A percentile compares a stretch with the other conserved stretches of the same genome.
Conservation (phyloP, 2,113 vertebrate species). For the Tympanuchus pallidicinctus region DNA sequence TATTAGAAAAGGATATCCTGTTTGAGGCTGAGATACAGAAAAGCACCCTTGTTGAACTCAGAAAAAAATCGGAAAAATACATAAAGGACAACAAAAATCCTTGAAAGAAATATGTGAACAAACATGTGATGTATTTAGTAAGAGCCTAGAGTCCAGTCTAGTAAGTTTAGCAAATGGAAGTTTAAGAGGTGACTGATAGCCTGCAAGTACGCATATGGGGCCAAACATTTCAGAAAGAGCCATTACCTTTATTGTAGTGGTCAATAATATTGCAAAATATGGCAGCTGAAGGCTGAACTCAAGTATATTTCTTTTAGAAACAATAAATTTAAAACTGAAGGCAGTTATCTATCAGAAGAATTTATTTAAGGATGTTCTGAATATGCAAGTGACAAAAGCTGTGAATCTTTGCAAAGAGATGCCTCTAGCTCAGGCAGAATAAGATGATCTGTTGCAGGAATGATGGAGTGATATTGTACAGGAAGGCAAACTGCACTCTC, state of each 20-base stretch:
- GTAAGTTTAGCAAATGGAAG: not conserved
- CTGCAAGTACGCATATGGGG: not conserved
- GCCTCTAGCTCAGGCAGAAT: not conserved
- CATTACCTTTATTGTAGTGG: not conserved
- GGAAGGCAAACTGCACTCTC: not conserved
- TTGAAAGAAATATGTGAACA: not conserved
- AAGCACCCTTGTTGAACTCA: fast-evolving
- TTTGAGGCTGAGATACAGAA: not conserved
- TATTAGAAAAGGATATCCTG: not conserved
- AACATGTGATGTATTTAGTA: not conserved
- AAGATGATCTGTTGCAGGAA: not conserved
- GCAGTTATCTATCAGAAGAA: not conserved
- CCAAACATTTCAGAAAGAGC: not conserved
- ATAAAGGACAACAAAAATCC: not conserved
- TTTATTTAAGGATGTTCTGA: not conserved
- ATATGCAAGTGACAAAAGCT: not conserved
- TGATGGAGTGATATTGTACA: not conserved
- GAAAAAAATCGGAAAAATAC: not conserved
- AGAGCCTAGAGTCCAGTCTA: not conserved
- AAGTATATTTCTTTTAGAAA: conserved; percentile 4
- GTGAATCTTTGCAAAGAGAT: not conserved
- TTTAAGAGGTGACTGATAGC: not conserved
- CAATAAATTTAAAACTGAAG: not conserved
- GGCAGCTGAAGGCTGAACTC: not conserved
- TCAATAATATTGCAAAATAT: not conserved